Base-by-base conservation (phyloP, 2,888 invertebrate genomes). In the Polyommatus icarus region DNA sequence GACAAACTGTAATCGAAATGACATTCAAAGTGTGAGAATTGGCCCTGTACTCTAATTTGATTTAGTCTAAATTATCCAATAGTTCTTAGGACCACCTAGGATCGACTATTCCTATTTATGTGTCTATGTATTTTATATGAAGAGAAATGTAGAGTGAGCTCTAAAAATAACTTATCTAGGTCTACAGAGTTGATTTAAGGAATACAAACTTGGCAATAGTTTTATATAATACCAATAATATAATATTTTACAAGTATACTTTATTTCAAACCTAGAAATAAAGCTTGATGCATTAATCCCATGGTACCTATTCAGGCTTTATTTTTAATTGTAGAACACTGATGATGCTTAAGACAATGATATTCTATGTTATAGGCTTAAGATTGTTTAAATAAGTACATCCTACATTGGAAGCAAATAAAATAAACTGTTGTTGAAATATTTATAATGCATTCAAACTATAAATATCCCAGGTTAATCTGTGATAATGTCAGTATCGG, bases 401-500 rank as follows among this genome's bases (percentile, higher is more conserved):
- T 24, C 0, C 59, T 20, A 59, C 20, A 59, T 61, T 12, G 12
- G 24, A 61, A 61, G 67, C 29, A 67, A 67, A 67, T 24, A 67
- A 67, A 67, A 67, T 8, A 67, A 67, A 24, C 24, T 12, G 10
- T 61, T 24, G 24, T 61, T 59, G 8, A 59, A 24, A 61, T 61
- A 61, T 61, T 61, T 61, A 59, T 59, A 59, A 12, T 12, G 24
- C 24, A 24, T 61, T 24, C 20, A 61, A 24, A 61, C 20, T 61
- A 61, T 61, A 61, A 61, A 61, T 61, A 61, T 61, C 61, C 61
- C 61, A 61, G 61, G 15, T 67, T 67, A 29, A 67, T 67, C 67
- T 32, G 67, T 67, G 67, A 67, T 67, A 67, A 67, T 32, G 67
- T 67, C 67, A 67, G 61, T 61, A 67, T 67, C 67, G 29, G 73